Base-by-base conservation (phyloP, 1,140 invertebrate species). In the Nasonia giraulti region DNA sequence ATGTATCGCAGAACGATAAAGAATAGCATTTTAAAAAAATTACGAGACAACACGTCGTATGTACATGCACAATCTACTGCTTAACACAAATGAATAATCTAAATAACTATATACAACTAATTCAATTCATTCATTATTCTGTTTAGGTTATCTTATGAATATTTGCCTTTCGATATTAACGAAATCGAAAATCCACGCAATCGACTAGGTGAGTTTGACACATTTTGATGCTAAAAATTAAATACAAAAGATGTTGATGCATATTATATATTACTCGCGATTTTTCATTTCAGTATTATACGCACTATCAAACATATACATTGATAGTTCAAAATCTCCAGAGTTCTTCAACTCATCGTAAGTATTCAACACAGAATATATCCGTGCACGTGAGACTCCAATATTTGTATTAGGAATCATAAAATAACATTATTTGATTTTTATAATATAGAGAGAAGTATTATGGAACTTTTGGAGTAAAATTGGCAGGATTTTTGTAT, bases 111-210 rank as follows among this genome's bases (percentile, higher is more conserved):
- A 44, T 44, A 44, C 6, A 44, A 44, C 0, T 44, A 44, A 44
- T 44, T 77, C 27, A 50, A 55, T 31, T 50, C 5, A 50, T 50
- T 10, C 44, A 50, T 77, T 47, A 50, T 50, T 6, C 20, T 50
- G 7, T 47, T 31, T 31, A 50, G 75, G 10, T 23, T 7, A 50
- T 8, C 20, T 8, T 27, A 77, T 50, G 1, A 12, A 27, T 2
- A 23, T 50, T 20, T 17, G 27, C 75, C 75, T 27, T 77, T 77
- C 12, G 47, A 44, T 14, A 23, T 77, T 27, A 50, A 50, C 14
- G 75, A 77, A 20, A 77, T 77, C 4, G 75, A 77, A 47, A 77
- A 77, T 77, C 75, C 75, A 50, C 75, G 75, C 8, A 77, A 77
- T 55, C 75, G 75, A 50, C 10, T 50, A 2, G 27, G 75, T 77